These are phyloP conservation scores for Drosophila barbarae DNA, from an alignment of 2,888 invertebrate genomes.

Conservation along the genomic window DNA sequence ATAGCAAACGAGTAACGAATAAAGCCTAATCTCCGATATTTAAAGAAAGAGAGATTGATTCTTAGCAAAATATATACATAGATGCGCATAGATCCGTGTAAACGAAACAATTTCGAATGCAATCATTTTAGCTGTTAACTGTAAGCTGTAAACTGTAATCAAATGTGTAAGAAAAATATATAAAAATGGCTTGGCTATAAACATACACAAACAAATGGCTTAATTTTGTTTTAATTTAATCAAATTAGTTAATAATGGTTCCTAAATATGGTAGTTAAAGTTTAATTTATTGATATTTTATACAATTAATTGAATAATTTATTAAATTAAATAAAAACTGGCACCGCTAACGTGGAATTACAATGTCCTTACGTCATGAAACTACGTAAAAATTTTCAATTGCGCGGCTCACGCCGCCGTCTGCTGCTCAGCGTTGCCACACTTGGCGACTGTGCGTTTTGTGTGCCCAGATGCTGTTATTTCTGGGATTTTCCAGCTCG, in stretches of 20 bases:
- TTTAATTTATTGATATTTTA: not conserved
- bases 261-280: not conserved
- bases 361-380: not conserved
- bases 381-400: not conserved
- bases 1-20: slow-evolving; percentile 30
- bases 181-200: slow-evolving; percentile 75
- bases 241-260: fast-evolving
- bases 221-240: not conserved
- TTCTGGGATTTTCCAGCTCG: too few relatives aligned
- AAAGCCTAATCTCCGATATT: slow-evolving; percentile 34
- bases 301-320: not conserved
- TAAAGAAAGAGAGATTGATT: slow-evolving; percentile 55
- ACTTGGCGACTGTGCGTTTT: too few relatives aligned
- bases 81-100: slow-evolving; percentile 50
- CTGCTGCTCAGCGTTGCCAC: too few relatives aligned
- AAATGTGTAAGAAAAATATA: slow-evolving; percentile 60
- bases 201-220: slow-evolving; percentile 39
- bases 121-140: slow-evolving; percentile 65
- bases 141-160: slow-evolving; percentile 63
- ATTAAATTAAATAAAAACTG: not conserved
- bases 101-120: slow-evolving; percentile 61
- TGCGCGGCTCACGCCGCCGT: not conserved
- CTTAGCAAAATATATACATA: slow-evolving; percentile 69
- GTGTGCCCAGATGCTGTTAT: too few relatives aligned
- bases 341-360: fast-evolving